Evolutionary conservation across 1,140 invertebrate genomes (phyloP).

Genomic region (Trichonephila inaurata): DNA sequence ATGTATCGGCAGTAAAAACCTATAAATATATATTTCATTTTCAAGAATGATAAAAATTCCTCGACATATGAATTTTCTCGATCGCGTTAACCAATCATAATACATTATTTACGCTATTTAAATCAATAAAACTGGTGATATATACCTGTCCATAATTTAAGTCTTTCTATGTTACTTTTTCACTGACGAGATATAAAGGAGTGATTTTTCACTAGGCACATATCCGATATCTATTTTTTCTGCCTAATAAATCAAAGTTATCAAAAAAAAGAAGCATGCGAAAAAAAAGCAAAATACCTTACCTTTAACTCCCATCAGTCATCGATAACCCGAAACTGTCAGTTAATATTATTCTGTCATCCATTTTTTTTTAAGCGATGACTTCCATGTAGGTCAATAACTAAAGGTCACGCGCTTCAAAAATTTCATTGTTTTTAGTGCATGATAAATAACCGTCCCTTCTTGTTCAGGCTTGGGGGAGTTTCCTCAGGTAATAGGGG

Average conservation of each 20-base stretch:
- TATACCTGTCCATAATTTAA: no score
- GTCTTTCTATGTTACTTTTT: background rate
- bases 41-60: no score
- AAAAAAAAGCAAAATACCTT: background rate
- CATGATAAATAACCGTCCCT: slow-evolving; percentile 35
- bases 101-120: no score
- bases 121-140: no score
- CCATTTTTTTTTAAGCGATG: slow-evolving; percentile 47
- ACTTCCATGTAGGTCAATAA: slow-evolving; percentile 61
- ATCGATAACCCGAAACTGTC: slow-evolving; percentile 43
- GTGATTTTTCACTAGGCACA: slow-evolving; percentile 10
- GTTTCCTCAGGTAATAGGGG: slow-evolving; percentile 3
- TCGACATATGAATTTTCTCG: no score
- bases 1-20: no score
- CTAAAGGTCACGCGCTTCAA: background rate
- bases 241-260: slow-evolving; percentile 42
- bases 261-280: slow-evolving; percentile 2
- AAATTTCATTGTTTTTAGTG: slow-evolving; percentile 52
- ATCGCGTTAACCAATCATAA: no score
- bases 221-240: slow-evolving; percentile 54
- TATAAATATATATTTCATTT: no score
- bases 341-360: slow-evolving; percentile 65
- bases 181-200: background rate
- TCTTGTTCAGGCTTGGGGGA: background rate
- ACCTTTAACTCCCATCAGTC: slow-evolving; percentile 34